Evolutionary conservation across 2,113 vertebrate genomes (phyloP), one percentile per base, ranked within the genome.

Genomic region (Bufo bufo): DNA sequence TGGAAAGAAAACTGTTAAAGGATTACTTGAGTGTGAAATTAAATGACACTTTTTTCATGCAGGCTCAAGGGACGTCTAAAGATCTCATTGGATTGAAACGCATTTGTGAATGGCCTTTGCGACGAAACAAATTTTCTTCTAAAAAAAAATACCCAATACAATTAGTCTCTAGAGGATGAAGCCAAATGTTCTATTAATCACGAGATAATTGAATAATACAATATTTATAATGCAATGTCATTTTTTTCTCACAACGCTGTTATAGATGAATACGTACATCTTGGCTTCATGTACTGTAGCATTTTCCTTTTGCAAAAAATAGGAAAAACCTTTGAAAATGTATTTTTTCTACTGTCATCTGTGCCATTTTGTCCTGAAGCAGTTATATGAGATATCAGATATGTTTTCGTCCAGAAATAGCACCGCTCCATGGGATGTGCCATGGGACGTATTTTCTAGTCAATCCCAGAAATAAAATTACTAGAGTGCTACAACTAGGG

Each of bases 1-100:
- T 81, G 91, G 89, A 93, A 95, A 92, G 86, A 91, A 94, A 93
- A 93, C 91, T 94, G 89, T 92, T 93, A 91, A 94, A 92, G 65
- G 89, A 92, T 93, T 95, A 94, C 90, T 89, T 93, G 91, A 92
- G 91, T 95, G 91, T 96, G 93, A 95, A 95, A 95, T 95, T 94
- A 94, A 94, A 91, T 92, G 92, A 78, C 82, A 90, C 91, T 95
- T 94, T 94, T 90, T 89, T 94, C 89, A 91, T 92, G 89, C 90
- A 90, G 91, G 87, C 89, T 93, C 89, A 93, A 92, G 92, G 93
- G 72, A 74, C 85, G n/a, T 86, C 49, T 87, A 90, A 85, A 74
- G 89, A 91, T 91, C 72, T 89, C 13, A 77, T 84, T 77, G 66
- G 78, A 87, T 91, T 93, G 84, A 90, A 92, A 91, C 77, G 92